Conservation (phyloP, 2,113 vertebrate genomes). For the Lagenorhynchus albirostris region DNA sequence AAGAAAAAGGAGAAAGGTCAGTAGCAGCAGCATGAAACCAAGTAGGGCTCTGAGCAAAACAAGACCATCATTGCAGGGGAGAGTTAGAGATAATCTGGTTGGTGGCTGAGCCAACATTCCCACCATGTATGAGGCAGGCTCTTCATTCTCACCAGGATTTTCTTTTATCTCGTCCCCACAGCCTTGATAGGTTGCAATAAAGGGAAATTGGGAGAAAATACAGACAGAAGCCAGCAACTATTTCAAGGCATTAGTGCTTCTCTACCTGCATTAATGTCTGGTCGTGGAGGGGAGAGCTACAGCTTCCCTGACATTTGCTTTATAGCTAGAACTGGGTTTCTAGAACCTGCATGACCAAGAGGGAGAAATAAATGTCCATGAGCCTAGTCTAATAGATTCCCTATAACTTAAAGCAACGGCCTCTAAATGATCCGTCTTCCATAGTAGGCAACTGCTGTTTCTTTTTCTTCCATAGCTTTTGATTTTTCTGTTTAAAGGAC, state of each 20-base stretch:
- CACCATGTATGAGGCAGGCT: not conserved
- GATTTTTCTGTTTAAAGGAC: conserved; percentile 37
- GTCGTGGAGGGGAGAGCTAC: not conserved
- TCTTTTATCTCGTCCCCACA: not conserved
- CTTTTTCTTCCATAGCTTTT: conserved; percentile 20
- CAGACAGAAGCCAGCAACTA: not conserved
- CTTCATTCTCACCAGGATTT: not conserved
- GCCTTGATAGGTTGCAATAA: not conserved
- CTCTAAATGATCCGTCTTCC: not conserved
- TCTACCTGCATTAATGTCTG: not conserved
- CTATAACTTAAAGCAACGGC: not conserved
- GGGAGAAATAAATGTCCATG: conserved; percentile 15
- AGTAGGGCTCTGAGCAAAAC: not conserved
- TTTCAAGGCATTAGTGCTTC: not conserved
- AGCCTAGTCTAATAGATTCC: conserved; percentile 1
- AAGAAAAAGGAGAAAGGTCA: not conserved
- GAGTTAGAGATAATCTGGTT: not conserved
- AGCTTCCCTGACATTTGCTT: conserved; percentile 39
- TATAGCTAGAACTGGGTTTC: not conserved
- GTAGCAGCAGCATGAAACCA: not conserved
- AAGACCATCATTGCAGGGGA: not conserved
- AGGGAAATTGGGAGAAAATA: conserved; percentile 11
- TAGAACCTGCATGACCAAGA: not conserved
- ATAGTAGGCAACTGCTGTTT: conserved; percentile 23
- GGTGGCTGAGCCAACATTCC: not conserved